Base-by-base conservation (phyloP, 2,888 invertebrate species). In the Polyommatus iphigenia region DNA sequence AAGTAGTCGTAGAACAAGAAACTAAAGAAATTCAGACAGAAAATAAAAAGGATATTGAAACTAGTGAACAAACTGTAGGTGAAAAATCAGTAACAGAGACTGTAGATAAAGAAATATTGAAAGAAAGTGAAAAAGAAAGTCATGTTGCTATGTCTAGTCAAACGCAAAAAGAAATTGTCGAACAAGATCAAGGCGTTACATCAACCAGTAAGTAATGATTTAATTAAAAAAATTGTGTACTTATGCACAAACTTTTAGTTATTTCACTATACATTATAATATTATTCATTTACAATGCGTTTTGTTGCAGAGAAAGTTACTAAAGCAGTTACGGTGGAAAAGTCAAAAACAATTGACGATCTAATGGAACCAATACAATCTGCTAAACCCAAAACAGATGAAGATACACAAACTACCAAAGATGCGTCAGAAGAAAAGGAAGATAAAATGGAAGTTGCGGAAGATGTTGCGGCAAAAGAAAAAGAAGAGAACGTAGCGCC, bases 291-390 rank as follows among this genome's bases (percentile, higher is more conserved):
- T 13, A 62, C 8, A 62, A 62, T 10, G 24, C 5, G 62, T 18
- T 54, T 29, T 18, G 13, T 75, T 75, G 5, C 75, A 75, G 75
- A 54, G 24, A 50, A 15, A 54, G 18, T 15, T 24, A 13, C 50
- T 18, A 2, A 75, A 29, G 15, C 13, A 6, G 20, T 46, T 10
- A 20, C 13, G 76, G 81, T 81, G 57, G 81, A 79, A 76, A 82
- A 79, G 24, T n/a, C 72, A n/a, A 78, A 78, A 77, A 81, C 82
- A 13, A 54, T 46, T 3, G 62, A 67, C 72, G 62, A 80, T 72
- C 80, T 80, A 18, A 83, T 83, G 81, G 83, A 83, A 79, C 79
- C 82, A 79, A 50, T 46, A 46, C 46, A 10, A 41, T 20, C 46
- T 46, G 20, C 24, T 20, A 46, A 36, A 20, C 46, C n/a, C n/a